Evolutionary conservation across 35 echinoderm and acorn worm species (phyloP), one percentile per base, ranked within the genome.

Genomic region (Apostichopus japonicus): DNA sequence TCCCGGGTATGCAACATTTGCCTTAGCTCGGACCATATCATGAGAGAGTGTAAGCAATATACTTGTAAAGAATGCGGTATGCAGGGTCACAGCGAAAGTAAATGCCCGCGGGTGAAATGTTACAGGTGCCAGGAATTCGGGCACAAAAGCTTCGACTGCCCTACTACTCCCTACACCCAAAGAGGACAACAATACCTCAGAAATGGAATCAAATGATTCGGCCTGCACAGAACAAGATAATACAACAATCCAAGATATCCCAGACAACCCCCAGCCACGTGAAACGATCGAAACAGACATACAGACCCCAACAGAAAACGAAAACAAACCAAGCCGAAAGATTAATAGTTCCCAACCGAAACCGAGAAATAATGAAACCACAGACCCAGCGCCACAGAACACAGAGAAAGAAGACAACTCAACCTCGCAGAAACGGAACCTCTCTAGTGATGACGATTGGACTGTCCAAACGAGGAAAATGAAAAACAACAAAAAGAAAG

Each of bases 21-120:
- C 23, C 15, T 65, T 4, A 27, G 19, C 7, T 54, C 58, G 4
- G 24, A 87, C 10, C 84, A 87, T 62, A 53, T 87, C 55, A 87
- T 87, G 84, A 23, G 25, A 65, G 84, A 65, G 84, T 87, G 84
- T 3, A 13, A 13, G 7, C 14, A 67, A 24, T 87, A 87, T 24
- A 58, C n/a, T 22, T 87, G 84, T 2, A 87, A 7, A 14, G 27
- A 65, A 65, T 87, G 19, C 19, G 57, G 23, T 14, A 7, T 57
- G 16, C 86, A 87, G n/a, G 86, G 86, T 55, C 86, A 87, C 16
- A 27, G 16, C 21, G 86, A 63, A 25, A 71, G 19, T 21, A 87
- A 65, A 7, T 65, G 86, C 17, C 86, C 86, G 4, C 4, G 23
- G 13, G 86, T 65, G 5, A 17, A 51, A 10, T 87, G 86, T 17